A percentile compares a stretch with the other conserved stretches of the same genome.
phyloP scores from a whole-genome alignment of 2,113 vertebrate genomes.

The Columba livia region DNA sequence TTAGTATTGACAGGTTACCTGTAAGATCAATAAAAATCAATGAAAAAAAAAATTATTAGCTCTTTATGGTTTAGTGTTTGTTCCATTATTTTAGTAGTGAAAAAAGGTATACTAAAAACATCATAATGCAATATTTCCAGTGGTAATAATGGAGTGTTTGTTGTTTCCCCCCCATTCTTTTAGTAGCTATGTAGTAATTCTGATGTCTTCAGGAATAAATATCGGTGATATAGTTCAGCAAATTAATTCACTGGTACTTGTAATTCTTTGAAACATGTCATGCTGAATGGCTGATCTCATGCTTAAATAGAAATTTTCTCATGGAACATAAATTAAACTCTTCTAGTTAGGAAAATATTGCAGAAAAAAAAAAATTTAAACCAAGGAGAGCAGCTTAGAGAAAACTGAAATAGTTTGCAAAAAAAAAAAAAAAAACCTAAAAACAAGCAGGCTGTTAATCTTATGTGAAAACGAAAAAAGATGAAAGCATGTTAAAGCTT shows the following conservation, averaged over 20 bases:
- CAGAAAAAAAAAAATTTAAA: conserved; percentile 49
- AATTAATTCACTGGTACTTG: background rate
- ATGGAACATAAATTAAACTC: conserved; percentile 43
- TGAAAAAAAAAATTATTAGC: background rate
- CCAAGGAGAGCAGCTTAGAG: conserved; percentile 46
- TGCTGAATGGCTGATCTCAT: background rate
- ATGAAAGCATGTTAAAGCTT: conserved; percentile 55
- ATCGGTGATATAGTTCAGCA: background rate
- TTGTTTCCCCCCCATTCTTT: background rate
- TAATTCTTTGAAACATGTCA: background rate
- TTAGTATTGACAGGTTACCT: background rate
- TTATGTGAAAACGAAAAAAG: conserved; percentile 58
- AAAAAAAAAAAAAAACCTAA: conserved; percentile 62
- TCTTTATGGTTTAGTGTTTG: background rate
- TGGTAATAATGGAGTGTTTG: background rate
- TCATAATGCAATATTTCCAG: background rate
- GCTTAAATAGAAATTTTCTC: background rate
- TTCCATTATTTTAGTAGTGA: background rate
- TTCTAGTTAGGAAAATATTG: conserved; percentile 34
- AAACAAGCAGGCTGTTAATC: conserved; percentile 56
- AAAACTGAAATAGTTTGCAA: conserved; percentile 62
- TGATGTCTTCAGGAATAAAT: background rate
- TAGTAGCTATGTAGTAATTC: background rate
- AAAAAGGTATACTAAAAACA: background rate
- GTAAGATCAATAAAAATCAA: background rate